Evolutionary conservation across 2,113 vertebrate species (phyloP).

Genomic region (Perca schrenkii): DNA sequence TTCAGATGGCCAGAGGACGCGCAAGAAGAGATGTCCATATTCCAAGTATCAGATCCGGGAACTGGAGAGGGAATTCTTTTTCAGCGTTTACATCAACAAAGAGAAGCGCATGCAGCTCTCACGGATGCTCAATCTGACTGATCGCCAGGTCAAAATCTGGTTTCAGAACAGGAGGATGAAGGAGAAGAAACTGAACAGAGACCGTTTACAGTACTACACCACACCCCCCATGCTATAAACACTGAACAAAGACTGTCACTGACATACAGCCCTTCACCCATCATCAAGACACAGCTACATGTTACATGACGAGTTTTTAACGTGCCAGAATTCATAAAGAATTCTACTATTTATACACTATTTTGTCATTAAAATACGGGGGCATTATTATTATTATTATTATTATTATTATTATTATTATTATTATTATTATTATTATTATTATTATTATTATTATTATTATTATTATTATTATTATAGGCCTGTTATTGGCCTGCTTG

Average conservation of each 20-base stretch:
- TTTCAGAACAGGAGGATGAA: constrained; percentile 99
- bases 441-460: constrained; percentile 71
- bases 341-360: constrained; percentile 55
- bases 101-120: constrained; percentile 98
- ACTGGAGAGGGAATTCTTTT: constrained; percentile 98
- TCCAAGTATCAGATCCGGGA: constrained; percentile 98
- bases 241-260: constrained; percentile 64
- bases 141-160: constrained; percentile 99
- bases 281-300: constrained; percentile 20
- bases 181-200: constrained; percentile 99
- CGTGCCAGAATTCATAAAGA: constrained; percentile 56
- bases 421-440: constrained; percentile 51
- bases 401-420: constrained; percentile 69
- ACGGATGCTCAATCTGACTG: constrained; percentile 97
- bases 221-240: constrained; percentile 95
- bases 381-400: constrained; percentile 63
- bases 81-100: constrained; percentile 99
- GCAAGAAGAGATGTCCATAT: constrained; percentile 98
- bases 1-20: constrained; percentile 94
- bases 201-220: constrained; percentile 98
- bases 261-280: constrained; percentile 13
- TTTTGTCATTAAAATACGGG: constrained; percentile 53
- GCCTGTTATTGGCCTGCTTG: constrained; percentile 4
- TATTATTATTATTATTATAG: constrained; percentile 43
- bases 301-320: constrained; percentile 42